These are phyloP conservation scores for Leptonema lineaticorne DNA, from an alignment of 1,140 invertebrate genomes.

Conservation along the genomic window DNA sequence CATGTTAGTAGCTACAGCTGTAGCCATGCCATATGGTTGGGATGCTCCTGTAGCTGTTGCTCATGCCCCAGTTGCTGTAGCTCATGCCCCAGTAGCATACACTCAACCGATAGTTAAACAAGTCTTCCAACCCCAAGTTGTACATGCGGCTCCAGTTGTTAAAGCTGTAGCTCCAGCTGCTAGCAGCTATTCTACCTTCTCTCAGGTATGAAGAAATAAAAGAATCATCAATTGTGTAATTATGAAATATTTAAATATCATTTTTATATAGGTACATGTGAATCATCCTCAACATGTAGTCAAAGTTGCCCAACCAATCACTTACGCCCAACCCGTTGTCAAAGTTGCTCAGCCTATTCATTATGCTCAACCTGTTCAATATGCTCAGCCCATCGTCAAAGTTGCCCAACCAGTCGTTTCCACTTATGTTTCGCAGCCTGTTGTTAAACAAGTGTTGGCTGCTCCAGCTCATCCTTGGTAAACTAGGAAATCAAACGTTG, in stretches of 20 bases:
- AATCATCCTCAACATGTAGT: conserved; percentile 43
- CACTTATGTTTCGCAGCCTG: conserved; percentile 19
- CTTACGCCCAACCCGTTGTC: conserved; percentile 37
- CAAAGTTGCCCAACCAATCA: conserved; percentile 38
- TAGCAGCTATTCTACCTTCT: conserved; percentile 50
- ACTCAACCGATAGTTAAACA: conserved; percentile 35
- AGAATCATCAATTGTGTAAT: not conserved
- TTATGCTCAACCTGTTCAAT: conserved; percentile 43
- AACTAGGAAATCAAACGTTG: conserved; percentile 40
- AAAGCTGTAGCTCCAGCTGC: conserved; percentile 42
- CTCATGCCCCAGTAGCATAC: conserved; percentile 40
- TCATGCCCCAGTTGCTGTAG: conserved; percentile 39
- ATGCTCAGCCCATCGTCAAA: conserved; percentile 42
- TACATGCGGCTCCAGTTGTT: conserved; percentile 32
- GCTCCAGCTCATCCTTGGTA: conserved; percentile 37
- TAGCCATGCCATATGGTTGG: conserved; percentile 40
- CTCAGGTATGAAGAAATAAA: conserved; percentile 42
- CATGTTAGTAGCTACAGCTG: conserved; percentile 33
- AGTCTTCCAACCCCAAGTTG: conserved; percentile 24
- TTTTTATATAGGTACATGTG: conserved; percentile 42
- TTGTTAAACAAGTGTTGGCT: conserved; percentile 28
- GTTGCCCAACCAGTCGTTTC: conserved; percentile 41
- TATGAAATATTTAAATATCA: not conserved
- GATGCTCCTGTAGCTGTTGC: conserved; percentile 34
- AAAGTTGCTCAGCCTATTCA: conserved; percentile 43